Percentiles rank a stretch among this genome's conserved stretches.
These are phyloP conservation scores for Tupiocoris notatus DNA, from an alignment of 2,888 invertebrate genomes.

Conservation along the genomic window DNA sequence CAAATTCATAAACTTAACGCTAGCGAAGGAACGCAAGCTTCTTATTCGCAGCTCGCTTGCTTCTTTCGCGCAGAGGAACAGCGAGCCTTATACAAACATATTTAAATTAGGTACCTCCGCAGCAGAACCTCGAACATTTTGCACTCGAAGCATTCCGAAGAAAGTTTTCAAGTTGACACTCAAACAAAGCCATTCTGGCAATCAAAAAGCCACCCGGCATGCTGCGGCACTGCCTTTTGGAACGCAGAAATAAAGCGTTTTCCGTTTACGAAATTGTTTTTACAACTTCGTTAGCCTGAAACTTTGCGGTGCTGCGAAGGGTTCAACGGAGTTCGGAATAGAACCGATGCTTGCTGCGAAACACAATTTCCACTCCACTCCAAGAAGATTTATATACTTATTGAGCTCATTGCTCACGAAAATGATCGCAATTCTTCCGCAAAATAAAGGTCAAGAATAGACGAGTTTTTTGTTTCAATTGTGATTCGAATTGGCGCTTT, in stretches of 20 bases:
- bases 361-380: too few relatives aligned
- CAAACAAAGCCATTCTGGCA: background rate
- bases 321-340: too few relatives aligned
- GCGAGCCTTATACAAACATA: background rate
- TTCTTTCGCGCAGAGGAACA: background rate
- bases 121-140: background rate
- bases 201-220: background rate
- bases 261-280: background rate
- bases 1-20: slow-evolving; percentile 21
- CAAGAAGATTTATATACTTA: too few relatives aligned
- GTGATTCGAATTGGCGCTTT: too few relatives aligned
- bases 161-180: background rate
- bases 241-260: background rate
- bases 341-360: too few relatives aligned
- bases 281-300: background rate
- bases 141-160: background rate
- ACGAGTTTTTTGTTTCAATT: too few relatives aligned
- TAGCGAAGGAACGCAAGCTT: slow-evolving; percentile 20
- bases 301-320: too few relatives aligned
- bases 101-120: background rate
- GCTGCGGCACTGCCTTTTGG: background rate
- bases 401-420: too few relatives aligned
- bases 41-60: background rate
- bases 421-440: too few relatives aligned
- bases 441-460: too few relatives aligned